Base-by-base conservation (phyloP, 2,113 vertebrate genomes). In the Aspiorhynchus laticeps region DNA sequence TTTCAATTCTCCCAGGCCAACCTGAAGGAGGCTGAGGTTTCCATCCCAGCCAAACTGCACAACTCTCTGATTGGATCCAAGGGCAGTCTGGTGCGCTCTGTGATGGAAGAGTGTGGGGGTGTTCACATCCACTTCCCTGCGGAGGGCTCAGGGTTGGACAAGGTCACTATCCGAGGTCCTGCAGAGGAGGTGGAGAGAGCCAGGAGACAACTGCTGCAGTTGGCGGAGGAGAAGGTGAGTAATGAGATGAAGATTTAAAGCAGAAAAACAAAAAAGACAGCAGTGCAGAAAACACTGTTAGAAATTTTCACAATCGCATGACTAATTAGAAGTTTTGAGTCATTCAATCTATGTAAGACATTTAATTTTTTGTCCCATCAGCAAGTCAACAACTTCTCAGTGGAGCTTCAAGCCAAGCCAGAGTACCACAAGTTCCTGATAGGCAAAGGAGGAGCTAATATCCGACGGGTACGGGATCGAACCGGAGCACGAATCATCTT, bases 11-110 rank as follows among this genome's bases (percentile, higher is more conserved):
- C 86, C 38, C 88, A 96, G 96, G 94, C 95, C 46, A 96, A 96
- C 91, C 94, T 95, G 8, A 96, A 94, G 67, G 96, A 96, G 91
- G 77, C 89, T 0, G 95, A 96, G 89, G 95, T 96, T 73, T 87
- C 91, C 86, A 96, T 96, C 75, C 95, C 96, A 0, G 92, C 96
- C 86, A 95, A 94, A 86, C 92, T 96, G 69, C 96, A 96, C 91
- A 96, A 96, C 93, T 96, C 95, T 33, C 92, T 96, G 91, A 96
- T 96, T 0, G 96, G 96, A 76, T 95, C 95, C 2, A 96, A 96
- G 87, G 96, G 96, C 69, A 95, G 95, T 89, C 93, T 96, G 3
- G 95, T 96, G 90, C 96, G 96, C 84, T 94, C 96, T 7, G 91
- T 96, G 88, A 96, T 96, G 96, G 96, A 96, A 76, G 96, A 96